phyloP scores from a whole-genome alignment of 2,797 vertebrate genomes.

The Melanotaenia trifasciata region DNA sequence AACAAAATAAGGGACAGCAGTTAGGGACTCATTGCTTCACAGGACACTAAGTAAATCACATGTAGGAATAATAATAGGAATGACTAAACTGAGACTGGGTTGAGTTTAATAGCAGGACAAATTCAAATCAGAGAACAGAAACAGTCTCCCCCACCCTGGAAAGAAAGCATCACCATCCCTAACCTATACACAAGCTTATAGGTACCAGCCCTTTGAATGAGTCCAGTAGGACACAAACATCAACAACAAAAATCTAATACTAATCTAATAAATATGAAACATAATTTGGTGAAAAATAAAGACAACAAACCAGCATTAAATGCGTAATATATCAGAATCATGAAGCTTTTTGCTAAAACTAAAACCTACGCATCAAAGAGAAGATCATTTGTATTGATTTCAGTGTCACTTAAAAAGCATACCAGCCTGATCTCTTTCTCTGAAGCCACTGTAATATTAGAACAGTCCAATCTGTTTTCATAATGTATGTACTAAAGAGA shows the following conservation, averaged over 20 bases:
- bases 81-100: too few relatives aligned
- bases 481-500: not conserved
- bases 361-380: not conserved
- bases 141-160: not conserved
- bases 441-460: not conserved
- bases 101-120: not conserved
- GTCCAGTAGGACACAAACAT: not conserved
- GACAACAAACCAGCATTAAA: not conserved
- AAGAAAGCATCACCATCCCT: not conserved
- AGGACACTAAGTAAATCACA: not conserved
- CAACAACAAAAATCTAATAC: slow-evolving; percentile 1
- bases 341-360: not conserved
- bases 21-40: not conserved
- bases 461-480: not conserved
- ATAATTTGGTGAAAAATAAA: too few relatives aligned
- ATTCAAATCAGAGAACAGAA: not conserved
- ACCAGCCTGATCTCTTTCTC: not conserved
- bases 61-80: too few relatives aligned
- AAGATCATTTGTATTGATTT: not conserved
- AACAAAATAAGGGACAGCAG: not conserved
- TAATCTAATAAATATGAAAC: too few relatives aligned
- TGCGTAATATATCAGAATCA: not conserved
- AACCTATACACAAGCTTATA: not conserved
- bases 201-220: not conserved
- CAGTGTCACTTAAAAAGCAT: not conserved